Base-by-base conservation (phyloP, 1,140 invertebrate species). In the Heliconius hermathena region DNA sequence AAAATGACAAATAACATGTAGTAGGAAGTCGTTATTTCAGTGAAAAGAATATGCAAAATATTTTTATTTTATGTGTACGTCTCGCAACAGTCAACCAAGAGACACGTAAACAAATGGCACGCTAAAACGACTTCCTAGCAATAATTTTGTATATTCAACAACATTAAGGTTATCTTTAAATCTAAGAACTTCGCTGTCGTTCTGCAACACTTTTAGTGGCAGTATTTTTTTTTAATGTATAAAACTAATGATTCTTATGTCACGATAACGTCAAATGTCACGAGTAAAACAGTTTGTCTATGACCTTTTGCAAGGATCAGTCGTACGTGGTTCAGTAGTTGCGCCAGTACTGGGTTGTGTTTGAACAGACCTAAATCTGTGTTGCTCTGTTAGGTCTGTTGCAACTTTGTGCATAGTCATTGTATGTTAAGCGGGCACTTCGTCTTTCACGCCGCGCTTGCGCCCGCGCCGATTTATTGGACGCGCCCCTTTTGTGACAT, bases 401-500 rank as follows among this genome's bases (percentile, higher is more conserved):
- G 88, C 92, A 90, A 89, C 90, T 92, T 84, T 86, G 85, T 86
- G 84, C 89, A 87, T 79, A 89, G 87, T 92, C 91, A 94, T 94
- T 94, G 92, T 94, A 94, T 94, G 92, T 93, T 92, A 94, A 94
- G 86, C 91, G 92, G 85, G 90, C 88, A 93, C 91, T 94, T 89
- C 92, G 89, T 94, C 92, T 93, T 90, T 92, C 89, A 90, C 88
- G 90, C 85, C 83, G 79, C 82, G 87, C 88, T 86, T 84, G 85
- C 82, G 86, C 88, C 79, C 78, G 84, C 82, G 89, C 81, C 87
- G 90, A 94, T 94, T 94, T 94, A 94, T 94, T 90, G 82, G 88
- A 86, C 91, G 84, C 91, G 90, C 91, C 92, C 91, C 90, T 88
- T 86, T 86, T 85, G 91, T 90, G 90, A 90, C 91, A 90, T 81